Conservation (phyloP, 2,113 vertebrate genomes). For the Panthera tigris region DNA sequence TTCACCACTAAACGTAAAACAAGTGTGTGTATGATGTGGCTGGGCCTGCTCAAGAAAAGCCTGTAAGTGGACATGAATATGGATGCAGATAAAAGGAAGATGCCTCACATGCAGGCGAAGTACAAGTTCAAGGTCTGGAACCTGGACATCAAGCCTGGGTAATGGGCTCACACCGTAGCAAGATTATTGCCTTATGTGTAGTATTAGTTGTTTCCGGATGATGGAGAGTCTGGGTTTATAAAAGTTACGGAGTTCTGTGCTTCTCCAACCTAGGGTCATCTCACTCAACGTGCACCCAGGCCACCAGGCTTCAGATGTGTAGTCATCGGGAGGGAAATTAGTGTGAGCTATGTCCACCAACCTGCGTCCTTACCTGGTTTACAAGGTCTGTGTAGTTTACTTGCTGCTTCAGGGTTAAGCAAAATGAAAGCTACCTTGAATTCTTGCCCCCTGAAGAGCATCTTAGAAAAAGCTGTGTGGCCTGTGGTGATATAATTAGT, state of each 20-base stretch:
- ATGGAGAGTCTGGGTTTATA: background rate
- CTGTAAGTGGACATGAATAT: background rate
- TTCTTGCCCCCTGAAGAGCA: background rate
- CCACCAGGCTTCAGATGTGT: background rate
- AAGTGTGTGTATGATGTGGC: background rate
- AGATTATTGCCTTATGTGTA: background rate
- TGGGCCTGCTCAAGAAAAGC: background rate
- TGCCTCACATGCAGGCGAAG: background rate
- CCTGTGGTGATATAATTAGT: background rate
- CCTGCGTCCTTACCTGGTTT: background rate
- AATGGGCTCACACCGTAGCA: background rate
- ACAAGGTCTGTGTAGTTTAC: background rate
- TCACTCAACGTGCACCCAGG: background rate
- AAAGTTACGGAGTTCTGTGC: background rate
- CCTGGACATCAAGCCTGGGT: background rate
- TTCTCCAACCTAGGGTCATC: background rate
- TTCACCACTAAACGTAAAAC: background rate
- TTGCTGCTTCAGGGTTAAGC: background rate
- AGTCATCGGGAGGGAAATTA: background rate
- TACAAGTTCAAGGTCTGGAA: background rate
- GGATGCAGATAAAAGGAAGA: background rate
- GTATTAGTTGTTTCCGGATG: background rate
- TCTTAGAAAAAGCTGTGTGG: background rate
- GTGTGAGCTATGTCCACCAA: background rate
- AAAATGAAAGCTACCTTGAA: background rate